A percentile compares a stretch with the other conserved stretches of the same genome.
phyloP scores from a whole-genome alignment of 2,113 vertebrate genomes.

The Tapirus terrestris region DNA sequence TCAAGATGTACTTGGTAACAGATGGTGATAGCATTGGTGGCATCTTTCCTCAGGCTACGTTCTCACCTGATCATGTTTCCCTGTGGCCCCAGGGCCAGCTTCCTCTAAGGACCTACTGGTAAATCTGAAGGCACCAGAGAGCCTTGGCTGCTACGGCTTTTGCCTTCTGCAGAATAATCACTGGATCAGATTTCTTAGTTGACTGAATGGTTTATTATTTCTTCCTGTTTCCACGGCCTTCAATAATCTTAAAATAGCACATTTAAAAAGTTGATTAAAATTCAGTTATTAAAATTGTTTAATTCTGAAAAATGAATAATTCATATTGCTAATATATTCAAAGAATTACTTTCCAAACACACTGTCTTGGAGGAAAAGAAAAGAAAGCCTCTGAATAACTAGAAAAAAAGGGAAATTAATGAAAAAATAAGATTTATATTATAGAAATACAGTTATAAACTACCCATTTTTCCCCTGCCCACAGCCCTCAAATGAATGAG shows the following conservation, averaged over 20 bases:
- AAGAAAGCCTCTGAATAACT: conserved; percentile 24
- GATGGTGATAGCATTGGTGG: not conserved
- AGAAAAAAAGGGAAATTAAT: not conserved
- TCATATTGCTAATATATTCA: conserved; percentile 64
- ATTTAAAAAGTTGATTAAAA: conserved; percentile 71
- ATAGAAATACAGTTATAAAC: not conserved
- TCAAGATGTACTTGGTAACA: not conserved
- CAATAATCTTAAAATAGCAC: conserved; percentile 68
- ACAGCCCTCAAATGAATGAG: not conserved
- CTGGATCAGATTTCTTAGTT: conserved; percentile 34
- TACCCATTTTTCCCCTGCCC: not conserved
- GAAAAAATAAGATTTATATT: not conserved
- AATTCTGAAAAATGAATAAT: conserved; percentile 74
- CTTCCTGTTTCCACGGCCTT: conserved; percentile 47
- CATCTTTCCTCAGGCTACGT: not conserved
- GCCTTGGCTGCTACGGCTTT: not conserved
- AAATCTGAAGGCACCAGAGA: not conserved
- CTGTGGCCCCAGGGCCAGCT: not conserved
- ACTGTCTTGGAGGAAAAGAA: conserved; percentile 2
- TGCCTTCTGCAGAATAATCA: not conserved
- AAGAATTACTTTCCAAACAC: conserved; percentile 50
- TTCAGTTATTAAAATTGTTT: conserved; percentile 72
- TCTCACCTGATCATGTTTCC: not conserved
- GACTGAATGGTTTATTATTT: conserved; percentile 62
- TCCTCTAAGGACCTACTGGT: not conserved